Evolutionary conservation across 37 sponge, comb jelly and placozoan genomes (phyloP), one percentile per base, ranked within the genome.

Genomic region (Ianthella basta): DNA sequence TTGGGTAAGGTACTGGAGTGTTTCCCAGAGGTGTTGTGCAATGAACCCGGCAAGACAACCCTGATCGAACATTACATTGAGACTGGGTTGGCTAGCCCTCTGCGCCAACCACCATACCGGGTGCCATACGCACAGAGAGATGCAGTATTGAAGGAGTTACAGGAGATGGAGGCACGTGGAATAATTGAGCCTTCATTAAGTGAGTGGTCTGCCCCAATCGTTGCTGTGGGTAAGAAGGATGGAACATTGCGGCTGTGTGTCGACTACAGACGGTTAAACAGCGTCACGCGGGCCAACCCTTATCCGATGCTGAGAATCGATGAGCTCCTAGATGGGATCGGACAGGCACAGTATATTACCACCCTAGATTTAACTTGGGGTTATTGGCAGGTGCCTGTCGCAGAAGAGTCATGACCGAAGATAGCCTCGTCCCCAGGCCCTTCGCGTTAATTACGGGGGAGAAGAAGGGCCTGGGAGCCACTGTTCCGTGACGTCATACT

Each of bases 261-360:
- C 4, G 91, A 91, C 85, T 91, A 84, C 67, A 80, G 91, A 0
- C 59, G 72, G 59, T 57, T 91, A 34, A 91, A 87, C 66, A 57
- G 40, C 39, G 81, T 78, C 20, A 57, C 89, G 13, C 29, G 77
- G 27, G 38, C 38, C 24, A 82, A 91, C 72, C 85, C 88, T 18
- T 91, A 87, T 56, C 85, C 89, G 21, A 84, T 91, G 80, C 91
- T 88, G 16, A 63, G 85, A 81, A 77, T 91, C 3, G 89, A 91
- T 65, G 85, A 88, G 25, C 29, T 91, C 35, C 55, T 88, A 15
- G 91, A 91, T 72, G 37, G 72, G 36, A 55, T 91, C 54, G 85
- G 89, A 8, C 64, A 87, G 27, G 84, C 85, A 15, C 53, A 23
- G 40, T 91, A 59, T 56, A 79, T 91, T 44, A 79, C 84, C 12